A percentile compares a stretch with the other conserved stretches of the same genome.
phyloP scores from a whole-genome alignment of 2,113 vertebrate species.

The Triplophysa rosa region DNA sequence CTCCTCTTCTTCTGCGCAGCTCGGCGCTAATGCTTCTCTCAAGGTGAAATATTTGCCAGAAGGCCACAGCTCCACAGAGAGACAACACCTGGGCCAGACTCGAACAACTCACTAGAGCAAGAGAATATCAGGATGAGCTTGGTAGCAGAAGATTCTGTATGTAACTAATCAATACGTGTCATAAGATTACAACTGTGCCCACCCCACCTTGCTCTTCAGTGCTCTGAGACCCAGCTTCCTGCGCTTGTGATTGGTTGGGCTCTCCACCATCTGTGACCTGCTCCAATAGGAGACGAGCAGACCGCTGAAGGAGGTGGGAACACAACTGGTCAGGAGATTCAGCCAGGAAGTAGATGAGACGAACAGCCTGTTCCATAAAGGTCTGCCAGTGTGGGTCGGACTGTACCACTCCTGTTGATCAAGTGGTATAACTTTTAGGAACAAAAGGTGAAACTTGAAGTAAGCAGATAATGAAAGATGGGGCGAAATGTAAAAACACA shows the following conservation, averaged over 20 bases:
- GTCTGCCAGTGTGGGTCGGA: slow-evolving; percentile 86
- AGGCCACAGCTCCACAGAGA: slow-evolving; percentile 87
- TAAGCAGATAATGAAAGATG: not conserved
- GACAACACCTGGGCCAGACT: slow-evolving; percentile 85
- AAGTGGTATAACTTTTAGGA: not conserved
- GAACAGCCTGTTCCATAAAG: slow-evolving; percentile 86
- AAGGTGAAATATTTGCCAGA: slow-evolving; percentile 89
- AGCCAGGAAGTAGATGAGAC: slow-evolving; percentile 86
- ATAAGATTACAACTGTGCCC: too few relatives aligned
- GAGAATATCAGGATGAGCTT: not conserved
- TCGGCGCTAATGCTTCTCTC: slow-evolving; percentile 87
- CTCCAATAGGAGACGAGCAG: slow-evolving; percentile 70
- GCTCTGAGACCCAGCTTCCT: slow-evolving; percentile 64
- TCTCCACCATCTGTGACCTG: slow-evolving; percentile 61
- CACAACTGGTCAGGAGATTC: slow-evolving; percentile 90
- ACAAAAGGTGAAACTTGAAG: not conserved
- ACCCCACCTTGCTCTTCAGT: slow-evolving; percentile 66
- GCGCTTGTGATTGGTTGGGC: slow-evolving; percentile 59
- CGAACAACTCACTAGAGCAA: slow-evolving; percentile 72
- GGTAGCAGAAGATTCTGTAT: too few relatives aligned
- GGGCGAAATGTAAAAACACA: not conserved
- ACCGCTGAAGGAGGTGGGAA: slow-evolving; percentile 79
- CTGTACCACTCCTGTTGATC: slow-evolving; percentile 69
- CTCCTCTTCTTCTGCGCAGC: slow-evolving; percentile 83
- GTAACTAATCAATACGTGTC: too few relatives aligned